phyloP scores from a whole-genome alignment of 2,797 vertebrate genomes.

The Anguilla marmorata region DNA sequence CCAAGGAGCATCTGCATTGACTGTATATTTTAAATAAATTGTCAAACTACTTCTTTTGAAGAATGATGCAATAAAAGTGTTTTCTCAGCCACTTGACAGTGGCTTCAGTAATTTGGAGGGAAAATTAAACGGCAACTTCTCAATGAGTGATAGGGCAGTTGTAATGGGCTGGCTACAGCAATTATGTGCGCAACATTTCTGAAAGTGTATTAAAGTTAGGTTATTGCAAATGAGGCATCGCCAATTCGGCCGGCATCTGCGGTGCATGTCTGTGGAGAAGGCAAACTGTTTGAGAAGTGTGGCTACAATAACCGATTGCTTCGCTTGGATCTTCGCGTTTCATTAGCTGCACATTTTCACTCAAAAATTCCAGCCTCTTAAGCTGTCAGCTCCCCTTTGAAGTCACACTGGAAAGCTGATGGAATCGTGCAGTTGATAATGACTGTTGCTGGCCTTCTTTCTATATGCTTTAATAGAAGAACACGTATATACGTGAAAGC shows the following conservation, averaged over 20 bases:
- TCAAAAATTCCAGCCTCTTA: neutral
- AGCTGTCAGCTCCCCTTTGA: conserved; percentile 14
- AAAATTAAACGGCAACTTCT: neutral
- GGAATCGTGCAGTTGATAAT: conserved; percentile 10
- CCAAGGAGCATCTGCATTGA: neutral
- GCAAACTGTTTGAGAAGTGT: neutral
- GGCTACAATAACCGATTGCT: neutral
- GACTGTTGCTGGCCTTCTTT: neutral
- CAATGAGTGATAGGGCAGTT: neutral
- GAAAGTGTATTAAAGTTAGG: conserved; percentile 9
- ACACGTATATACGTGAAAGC: neutral
- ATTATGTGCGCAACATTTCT: conserved; percentile 1
- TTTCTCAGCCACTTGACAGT: neutral
- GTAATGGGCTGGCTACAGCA: neutral
- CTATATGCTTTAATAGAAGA: neutral
- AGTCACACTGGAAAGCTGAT: neutral
- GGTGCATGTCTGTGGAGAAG: conserved; percentile 8
- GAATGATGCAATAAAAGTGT: neutral
- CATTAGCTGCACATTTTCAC: conserved; percentile 7
- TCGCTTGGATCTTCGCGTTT: neutral
- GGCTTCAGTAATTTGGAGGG: neutral
- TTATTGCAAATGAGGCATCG: neutral
- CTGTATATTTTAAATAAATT: neutral
- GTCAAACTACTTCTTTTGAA: neutral
- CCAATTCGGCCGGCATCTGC: neutral